A percentile compares a stretch with the other conserved stretches of the same genome.
These are phyloP conservation scores for Macrosteles quadrilineatus DNA, from an alignment of 1,140 invertebrate genomes.

Conservation along the genomic window DNA sequence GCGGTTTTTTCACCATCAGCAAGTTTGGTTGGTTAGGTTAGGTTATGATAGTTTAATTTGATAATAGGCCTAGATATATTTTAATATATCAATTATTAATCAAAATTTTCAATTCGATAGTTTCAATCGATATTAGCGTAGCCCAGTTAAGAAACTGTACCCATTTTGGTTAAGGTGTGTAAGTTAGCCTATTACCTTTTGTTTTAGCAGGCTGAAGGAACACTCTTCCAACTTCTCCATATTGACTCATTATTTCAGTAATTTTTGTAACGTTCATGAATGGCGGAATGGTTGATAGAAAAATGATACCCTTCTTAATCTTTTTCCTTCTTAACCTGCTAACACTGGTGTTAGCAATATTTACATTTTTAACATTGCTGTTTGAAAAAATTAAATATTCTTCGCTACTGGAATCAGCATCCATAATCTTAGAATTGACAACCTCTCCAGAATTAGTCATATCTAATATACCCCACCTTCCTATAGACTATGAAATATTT, in stretches of 20 bases:
- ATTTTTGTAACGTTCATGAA: slow-evolving; percentile 84
- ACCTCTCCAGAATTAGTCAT: too few species aligned
- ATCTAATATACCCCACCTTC: too few species aligned
- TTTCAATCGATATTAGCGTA: neutral
- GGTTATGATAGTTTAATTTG: too few species aligned
- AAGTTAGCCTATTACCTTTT: slow-evolving; percentile 48
- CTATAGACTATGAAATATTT: too few species aligned
- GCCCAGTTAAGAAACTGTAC: neutral
- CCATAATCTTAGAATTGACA: too few species aligned
- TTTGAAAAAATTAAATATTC: too few species aligned
- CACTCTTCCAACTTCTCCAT: slow-evolving; percentile 79
- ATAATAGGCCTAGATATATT: neutral
- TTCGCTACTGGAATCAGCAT: too few species aligned
- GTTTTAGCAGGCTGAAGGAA: slow-evolving; percentile 73
- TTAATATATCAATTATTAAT: too few species aligned
- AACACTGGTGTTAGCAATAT: too few species aligned
- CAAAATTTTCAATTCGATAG: neutral
- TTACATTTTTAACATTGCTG: too few species aligned
- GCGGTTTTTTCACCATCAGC: too few species aligned
- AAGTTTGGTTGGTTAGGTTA: too few species aligned
- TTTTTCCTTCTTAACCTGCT: slow-evolving; percentile 51
- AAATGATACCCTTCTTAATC: slow-evolving; percentile 79
- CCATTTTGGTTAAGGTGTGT: neutral
- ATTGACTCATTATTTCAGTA: slow-evolving; percentile 74
- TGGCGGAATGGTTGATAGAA: slow-evolving; percentile 83